phyloP scores from a whole-genome alignment of 2,888 invertebrate genomes.

The Fabriciana adippe region DNA sequence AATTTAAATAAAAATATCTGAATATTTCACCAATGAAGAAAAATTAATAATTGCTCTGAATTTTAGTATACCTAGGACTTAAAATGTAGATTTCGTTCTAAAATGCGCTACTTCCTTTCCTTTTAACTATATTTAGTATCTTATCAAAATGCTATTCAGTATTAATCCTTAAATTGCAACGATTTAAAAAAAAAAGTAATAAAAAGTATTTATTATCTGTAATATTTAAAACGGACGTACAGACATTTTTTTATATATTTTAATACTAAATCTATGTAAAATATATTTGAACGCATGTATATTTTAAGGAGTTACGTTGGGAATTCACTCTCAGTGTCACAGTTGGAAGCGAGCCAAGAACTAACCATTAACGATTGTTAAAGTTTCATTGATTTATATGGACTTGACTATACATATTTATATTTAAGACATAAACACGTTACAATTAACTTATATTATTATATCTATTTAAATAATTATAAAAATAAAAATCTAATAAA shows the following conservation, averaged over 20 bases:
- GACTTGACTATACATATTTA: neutral
- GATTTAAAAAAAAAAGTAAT: too few relatives aligned
- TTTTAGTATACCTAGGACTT: too few relatives aligned
- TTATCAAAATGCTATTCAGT: too few relatives aligned
- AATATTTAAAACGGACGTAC: too few relatives aligned
- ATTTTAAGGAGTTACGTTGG: slow-evolving; percentile 11
- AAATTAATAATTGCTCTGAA: too few relatives aligned
- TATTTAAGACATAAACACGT: neutral
- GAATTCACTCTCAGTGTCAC: slow-evolving; percentile 17
- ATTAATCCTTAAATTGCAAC: too few relatives aligned
- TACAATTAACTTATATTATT: neutral
- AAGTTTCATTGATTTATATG: slow-evolving; percentile 15
- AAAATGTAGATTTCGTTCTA: too few relatives aligned
- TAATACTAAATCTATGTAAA: neutral
- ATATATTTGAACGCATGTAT: neutral
- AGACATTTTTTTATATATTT: neutral
- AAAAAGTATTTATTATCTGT: too few relatives aligned
- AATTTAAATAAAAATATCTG: too few relatives aligned
- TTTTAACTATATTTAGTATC: too few relatives aligned
- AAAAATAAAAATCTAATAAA: neutral
- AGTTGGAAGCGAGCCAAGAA: slow-evolving; percentile 15
- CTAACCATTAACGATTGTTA: slow-evolving; percentile 17
- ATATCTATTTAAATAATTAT: neutral
- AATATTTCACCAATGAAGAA: too few relatives aligned
- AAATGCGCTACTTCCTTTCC: too few relatives aligned